Percentiles rank a stretch among this genome's conserved stretches.
These are phyloP conservation scores for Steinernema feltiae DNA, from an alignment of 1,140 invertebrate genomes.

Conservation along the genomic window DNA sequence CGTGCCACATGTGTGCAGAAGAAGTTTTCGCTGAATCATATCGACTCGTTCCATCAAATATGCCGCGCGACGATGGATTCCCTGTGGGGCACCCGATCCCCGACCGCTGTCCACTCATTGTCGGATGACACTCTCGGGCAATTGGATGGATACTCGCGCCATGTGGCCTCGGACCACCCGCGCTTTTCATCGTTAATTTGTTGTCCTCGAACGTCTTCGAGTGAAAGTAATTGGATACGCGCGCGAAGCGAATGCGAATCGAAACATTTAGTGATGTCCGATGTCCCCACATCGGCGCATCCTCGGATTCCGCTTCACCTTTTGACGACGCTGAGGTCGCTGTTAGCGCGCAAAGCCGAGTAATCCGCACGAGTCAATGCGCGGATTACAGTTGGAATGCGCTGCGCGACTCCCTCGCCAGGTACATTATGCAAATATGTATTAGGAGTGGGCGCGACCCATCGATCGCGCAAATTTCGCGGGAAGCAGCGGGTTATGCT, in stretches of 20 bases:
- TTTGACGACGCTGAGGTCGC: background rate
- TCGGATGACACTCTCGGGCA: background rate
- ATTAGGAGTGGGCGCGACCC: background rate
- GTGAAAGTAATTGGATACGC: background rate
- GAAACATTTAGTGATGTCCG: background rate
- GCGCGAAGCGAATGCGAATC: constrained; percentile 1
- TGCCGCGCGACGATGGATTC: background rate
- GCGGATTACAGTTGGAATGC: background rate
- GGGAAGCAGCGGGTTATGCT: background rate
- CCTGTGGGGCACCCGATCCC: background rate
- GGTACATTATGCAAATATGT: constrained; percentile 8
- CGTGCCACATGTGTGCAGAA: too few relatives aligned
- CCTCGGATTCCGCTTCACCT: background rate
- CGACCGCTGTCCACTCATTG: background rate
- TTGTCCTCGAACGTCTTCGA: background rate
- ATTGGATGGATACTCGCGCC: background rate
- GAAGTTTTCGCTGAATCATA: too few relatives aligned
- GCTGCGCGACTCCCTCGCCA: background rate
- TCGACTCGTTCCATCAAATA: too few relatives aligned
- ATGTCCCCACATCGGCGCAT: background rate
- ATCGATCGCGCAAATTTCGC: background rate
- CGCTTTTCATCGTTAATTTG: constrained; percentile 2
- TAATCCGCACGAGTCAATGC: background rate
- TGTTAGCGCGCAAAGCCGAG: background rate
- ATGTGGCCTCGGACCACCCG: constrained; percentile 5